Evolutionary conservation across 2,888 invertebrate species (phyloP).

Genomic region (Heliconius cydno): DNA sequence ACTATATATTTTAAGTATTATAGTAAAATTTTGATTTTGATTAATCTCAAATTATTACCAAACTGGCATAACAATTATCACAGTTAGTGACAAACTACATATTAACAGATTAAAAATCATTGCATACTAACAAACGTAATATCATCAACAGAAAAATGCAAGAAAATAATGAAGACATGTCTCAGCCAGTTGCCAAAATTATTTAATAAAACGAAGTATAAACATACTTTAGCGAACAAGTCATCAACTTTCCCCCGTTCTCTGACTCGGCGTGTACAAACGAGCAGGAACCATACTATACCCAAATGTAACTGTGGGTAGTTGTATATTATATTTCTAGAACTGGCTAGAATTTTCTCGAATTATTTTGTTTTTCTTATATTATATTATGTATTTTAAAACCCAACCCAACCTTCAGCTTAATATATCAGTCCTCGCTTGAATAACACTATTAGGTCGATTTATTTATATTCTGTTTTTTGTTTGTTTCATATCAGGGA

Average conservation of each 20-base stretch:
- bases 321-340: conserved; percentile 30
- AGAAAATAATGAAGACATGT: conserved; percentile 75
- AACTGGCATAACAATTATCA: background rate
- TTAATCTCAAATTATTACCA: background rate
- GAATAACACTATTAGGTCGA: conserved; percentile 22
- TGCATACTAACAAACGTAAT: conserved; percentile 22
- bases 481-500: background rate
- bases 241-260: conserved; percentile 75
- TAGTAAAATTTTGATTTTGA: background rate
- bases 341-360: conserved; percentile 27
- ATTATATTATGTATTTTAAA: background rate
- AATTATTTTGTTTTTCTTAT: conserved; percentile 21
- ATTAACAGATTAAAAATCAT: conserved; percentile 1
- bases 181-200: conserved; percentile 74
- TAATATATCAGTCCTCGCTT: conserved; percentile 22
- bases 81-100: background rate
- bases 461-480: conserved; percentile 1
- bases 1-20: too few relatives aligned
- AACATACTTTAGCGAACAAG: conserved; percentile 67
- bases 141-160: conserved; percentile 71
- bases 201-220: conserved; percentile 72
- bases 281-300: conserved; percentile 76
- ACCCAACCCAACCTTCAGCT: conserved; percentile 9
- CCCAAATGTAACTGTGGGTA: conserved; percentile 66
- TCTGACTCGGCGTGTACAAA: conserved; percentile 62